These are phyloP conservation scores for Drosophila quadrilineata DNA, from an alignment of 1,140 invertebrate genomes.

Conservation along the genomic window DNA sequence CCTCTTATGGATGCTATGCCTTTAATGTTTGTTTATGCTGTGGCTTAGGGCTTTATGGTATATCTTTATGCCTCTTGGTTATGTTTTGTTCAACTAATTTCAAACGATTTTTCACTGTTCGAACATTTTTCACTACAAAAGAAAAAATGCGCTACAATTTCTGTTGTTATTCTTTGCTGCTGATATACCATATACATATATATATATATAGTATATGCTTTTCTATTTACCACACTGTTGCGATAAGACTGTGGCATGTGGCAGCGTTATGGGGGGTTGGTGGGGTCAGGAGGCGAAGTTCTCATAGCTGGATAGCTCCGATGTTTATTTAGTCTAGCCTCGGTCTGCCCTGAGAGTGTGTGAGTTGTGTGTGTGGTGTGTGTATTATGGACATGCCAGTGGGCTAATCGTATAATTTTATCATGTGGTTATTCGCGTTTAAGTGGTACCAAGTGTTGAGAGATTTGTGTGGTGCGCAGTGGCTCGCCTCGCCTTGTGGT, in stretches of 20 bases:
- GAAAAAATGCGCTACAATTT: conserved; percentile 1
- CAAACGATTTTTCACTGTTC: conserved; percentile 60
- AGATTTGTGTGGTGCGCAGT: conserved; percentile 59
- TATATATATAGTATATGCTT: conserved; percentile 21
- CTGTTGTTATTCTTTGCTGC: no score
- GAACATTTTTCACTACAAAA: conserved; percentile 39
- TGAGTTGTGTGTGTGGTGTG: conserved; percentile 17
- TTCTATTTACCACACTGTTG: conserved; percentile 19
- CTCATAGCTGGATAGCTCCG: conserved; percentile 49
- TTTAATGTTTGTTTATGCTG: conserved; percentile 48
- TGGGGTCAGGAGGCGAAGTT: conserved; percentile 10
- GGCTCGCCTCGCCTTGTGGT: conserved; percentile 1
- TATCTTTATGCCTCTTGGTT: conserved; percentile 44
- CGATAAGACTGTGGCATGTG: conserved; percentile 12
- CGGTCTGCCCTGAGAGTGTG: conserved; percentile 9
- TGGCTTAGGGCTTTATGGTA: conserved; percentile 50
- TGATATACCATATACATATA: no score
- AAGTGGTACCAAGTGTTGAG: conserved; percentile 69
- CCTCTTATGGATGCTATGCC: not conserved
- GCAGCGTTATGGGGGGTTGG: not conserved
- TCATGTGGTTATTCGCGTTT: conserved; percentile 74
- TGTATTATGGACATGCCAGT: conserved; percentile 41
- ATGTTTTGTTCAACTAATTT: conserved; percentile 65
- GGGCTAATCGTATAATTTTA: conserved; percentile 77
- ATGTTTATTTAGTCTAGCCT: conserved; percentile 64